Evolutionary conservation across 2,113 vertebrate genomes (phyloP), one percentile per base, ranked within the genome.

Genomic region (Chiloscyllium plagiosum): DNA sequence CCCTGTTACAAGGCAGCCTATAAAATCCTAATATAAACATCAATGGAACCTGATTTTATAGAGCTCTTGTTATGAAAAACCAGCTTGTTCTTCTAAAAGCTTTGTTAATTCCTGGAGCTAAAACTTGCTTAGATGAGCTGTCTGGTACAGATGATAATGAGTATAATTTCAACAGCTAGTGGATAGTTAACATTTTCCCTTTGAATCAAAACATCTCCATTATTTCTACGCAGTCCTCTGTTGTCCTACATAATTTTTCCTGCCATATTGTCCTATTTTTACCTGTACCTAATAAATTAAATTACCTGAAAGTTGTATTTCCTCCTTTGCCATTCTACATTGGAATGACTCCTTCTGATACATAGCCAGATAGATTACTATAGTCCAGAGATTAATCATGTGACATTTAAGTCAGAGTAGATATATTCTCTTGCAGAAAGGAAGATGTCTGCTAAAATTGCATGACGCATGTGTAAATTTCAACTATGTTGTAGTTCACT

Each of bases 21-120:
- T 68, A 93, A 93, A 93, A 72, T 52, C 10, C 94, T 33, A 95
- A 70, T 42, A 76, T 95, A 95, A 95, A 72, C 68, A 94, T 94
- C 92, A 70, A 42, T 47, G 93, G 24, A 47, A 50, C 68, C 29
- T 72, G 42, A 95, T 50, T 76, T 50, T 33, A 76, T 72, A 61
- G 94, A 95, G 15, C 22, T 50, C 42, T 52, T 52, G 93, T 29
- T 50, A 70, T 50, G 69, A 52, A 47, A 95, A 52, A 47, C 69
- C 94, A 72, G 33, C 69, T 95, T 19, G 69, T 33, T 68, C 72
- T 76, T 95, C 69, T 72, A 70, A 69, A 42, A 69, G 37, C 47
- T 95, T 70, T 95, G 47, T 50, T 50, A 72, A 50, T 72, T 72
- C 13, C 29, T 95, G 0, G 68, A 72, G 69, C 24, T 52, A 70